Evolutionary conservation across 92 coral and sea anemone genomes (phyloP), one percentile per base, ranked within the genome.

Genomic region (Galaxea fascicularis): DNA sequence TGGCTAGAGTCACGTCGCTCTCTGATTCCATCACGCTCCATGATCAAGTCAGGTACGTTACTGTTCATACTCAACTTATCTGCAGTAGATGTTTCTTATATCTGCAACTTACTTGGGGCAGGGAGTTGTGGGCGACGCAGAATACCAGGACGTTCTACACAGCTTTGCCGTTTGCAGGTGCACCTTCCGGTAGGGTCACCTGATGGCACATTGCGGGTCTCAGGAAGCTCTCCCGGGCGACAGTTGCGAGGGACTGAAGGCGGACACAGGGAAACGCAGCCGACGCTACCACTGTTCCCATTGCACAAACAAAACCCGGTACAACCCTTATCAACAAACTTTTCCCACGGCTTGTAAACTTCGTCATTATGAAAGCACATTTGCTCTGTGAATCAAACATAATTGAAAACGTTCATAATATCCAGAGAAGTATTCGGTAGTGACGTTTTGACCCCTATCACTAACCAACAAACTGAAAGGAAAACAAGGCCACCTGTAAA

Each of bases 231-330:
- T n/a, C 87, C 87, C n/a, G 9, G 81, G 47, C 44, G 4, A 60
- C 87, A 83, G 65, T 20, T 46, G 0, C 65, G 73, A 1, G 49
- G 16, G 66, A 52, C 54, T 14, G 22, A n/a, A n/a, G 85, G 92
- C 29, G 89, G 92, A 25, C 92, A 89, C 77, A 89, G 28, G 39
- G 80, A 70, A 18, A 89, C 92, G 30, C 92, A 89, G 0, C 41
- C 27, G 49, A 78, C 72, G 18, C 47, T 14, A 1, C 92, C 92
- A 3, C 71, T 74, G 0, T 16, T 12, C n/a, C 64, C 78, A 28
- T 62, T 84, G 49, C 92, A 89, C 12, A 56, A 26, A 45, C 92
- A 89, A 13, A 49, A 72, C 20, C 89, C 85, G 8, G 80, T 71
- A 25, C 92, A 89, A 21, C 35, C 30, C 11, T 20, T 49, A 76